These are phyloP conservation scores for Drosophila hydei DNA, from an alignment of 1,140 invertebrate genomes.

Conservation along the genomic window DNA sequence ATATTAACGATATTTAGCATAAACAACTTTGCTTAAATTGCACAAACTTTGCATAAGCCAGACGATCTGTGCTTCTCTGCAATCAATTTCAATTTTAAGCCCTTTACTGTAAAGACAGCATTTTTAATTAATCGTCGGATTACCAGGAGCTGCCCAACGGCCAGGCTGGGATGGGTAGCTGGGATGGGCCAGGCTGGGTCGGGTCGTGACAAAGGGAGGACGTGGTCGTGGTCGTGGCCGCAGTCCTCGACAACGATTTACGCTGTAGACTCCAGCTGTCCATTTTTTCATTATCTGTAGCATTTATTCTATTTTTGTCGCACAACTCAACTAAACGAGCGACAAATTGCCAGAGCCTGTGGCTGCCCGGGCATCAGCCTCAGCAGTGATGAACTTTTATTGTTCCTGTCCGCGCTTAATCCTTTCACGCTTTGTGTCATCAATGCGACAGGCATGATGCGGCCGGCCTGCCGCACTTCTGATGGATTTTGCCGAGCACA, in stretches of 20 bases:
- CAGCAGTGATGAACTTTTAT: slow-evolving; percentile 71
- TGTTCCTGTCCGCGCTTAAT: slow-evolving; percentile 66
- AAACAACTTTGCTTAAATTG: slow-evolving; percentile 63
- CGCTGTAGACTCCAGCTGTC: slow-evolving; percentile 57
- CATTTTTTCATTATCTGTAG: slow-evolving; percentile 80
- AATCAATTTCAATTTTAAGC: slow-evolving; percentile 82
- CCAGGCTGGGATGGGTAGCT: neutral
- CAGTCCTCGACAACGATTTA: slow-evolving; percentile 60
- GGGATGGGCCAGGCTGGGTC: neutral
- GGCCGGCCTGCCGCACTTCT: slow-evolving; percentile 50
- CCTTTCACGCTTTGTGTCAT: slow-evolving; percentile 77
- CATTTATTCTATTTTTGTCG: slow-evolving; percentile 80
- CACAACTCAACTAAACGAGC: slow-evolving; percentile 81
- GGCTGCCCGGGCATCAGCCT: slow-evolving; percentile 12
- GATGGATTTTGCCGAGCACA: slow-evolving; percentile 62
- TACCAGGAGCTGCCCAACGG: slow-evolving; percentile 55
- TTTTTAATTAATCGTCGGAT: slow-evolving; percentile 82
- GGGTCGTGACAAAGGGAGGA: neutral
- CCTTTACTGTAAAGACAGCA: slow-evolving; percentile 71
- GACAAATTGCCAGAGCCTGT: slow-evolving; percentile 71
- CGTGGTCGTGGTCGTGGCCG: slow-evolving; percentile 21
- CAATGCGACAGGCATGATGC: slow-evolving; percentile 28
- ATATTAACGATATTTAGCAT: slow-evolving; percentile 71
- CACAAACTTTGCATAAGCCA: slow-evolving; percentile 67
- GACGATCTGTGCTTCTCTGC: slow-evolving; percentile 44